These are phyloP conservation scores for Pomacea maculata DNA, from an alignment of 1,140 invertebrate species.

Conservation along the genomic window DNA sequence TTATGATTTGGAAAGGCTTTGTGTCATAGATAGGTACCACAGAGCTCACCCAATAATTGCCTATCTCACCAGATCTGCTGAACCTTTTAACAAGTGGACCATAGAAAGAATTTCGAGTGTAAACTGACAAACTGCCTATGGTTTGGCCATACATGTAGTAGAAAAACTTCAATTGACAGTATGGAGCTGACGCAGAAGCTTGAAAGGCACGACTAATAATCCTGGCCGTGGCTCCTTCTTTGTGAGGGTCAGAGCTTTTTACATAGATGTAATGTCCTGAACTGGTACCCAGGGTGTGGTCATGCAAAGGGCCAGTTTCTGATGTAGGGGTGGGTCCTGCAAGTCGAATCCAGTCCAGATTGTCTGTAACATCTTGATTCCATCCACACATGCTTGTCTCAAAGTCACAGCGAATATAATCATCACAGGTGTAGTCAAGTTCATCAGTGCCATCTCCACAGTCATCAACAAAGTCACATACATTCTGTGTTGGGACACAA, in stretches of 20 bases:
- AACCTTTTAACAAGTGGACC: slow-evolving; percentile 32
- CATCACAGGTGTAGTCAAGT: not conserved
- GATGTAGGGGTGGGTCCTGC: slow-evolving; percentile 43
- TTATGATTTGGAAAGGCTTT: slow-evolving; percentile 51
- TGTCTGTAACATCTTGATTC: slow-evolving; percentile 50
- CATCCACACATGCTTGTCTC: slow-evolving; percentile 55
- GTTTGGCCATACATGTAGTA: slow-evolving; percentile 78
- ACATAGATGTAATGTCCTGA: slow-evolving; percentile 82
- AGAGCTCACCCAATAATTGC: slow-evolving; percentile 43
- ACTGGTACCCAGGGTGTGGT: slow-evolving; percentile 55
- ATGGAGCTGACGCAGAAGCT: slow-evolving; percentile 23
- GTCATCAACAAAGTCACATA: slow-evolving; percentile 63
- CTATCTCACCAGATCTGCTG: slow-evolving; percentile 29
- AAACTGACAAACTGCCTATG: slow-evolving; percentile 54
- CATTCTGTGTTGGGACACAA: slow-evolving; percentile 22
- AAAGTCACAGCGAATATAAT: slow-evolving; percentile 35
- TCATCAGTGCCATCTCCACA: slow-evolving; percentile 65
- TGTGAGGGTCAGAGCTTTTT: slow-evolving; percentile 74
- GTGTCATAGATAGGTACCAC: slow-evolving; percentile 41
- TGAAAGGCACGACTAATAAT: slow-evolving; percentile 65
- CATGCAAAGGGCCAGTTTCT: slow-evolving; percentile 51
- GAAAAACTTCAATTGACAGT: slow-evolving; percentile 70
- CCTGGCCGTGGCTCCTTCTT: slow-evolving; percentile 76
- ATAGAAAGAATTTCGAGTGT: slow-evolving; percentile 37
- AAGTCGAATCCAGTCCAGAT: slow-evolving; percentile 54